A percentile compares a stretch with the other conserved stretches of the same genome.
phyloP scores from a whole-genome alignment of 2,113 vertebrate species.

The Crotalus horridus region DNA sequence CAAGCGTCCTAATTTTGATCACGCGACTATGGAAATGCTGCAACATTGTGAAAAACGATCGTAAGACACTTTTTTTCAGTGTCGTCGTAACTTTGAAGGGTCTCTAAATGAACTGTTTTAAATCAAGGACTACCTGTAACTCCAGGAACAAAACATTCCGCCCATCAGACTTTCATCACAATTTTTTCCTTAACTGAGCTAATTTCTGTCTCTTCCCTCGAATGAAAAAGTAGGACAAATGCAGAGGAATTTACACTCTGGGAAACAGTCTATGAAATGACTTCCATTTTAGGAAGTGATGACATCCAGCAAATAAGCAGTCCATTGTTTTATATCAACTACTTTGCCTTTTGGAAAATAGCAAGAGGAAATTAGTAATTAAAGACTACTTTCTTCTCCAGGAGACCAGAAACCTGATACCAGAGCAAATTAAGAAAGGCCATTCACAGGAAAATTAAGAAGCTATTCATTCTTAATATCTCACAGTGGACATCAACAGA shows the following conservation, averaged over 20 bases:
- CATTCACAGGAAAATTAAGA: neutral
- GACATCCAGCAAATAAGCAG: neutral
- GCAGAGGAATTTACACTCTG: neutral
- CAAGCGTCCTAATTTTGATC: neutral
- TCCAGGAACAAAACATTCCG: neutral
- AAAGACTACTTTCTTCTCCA: neutral
- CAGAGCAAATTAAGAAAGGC: neutral
- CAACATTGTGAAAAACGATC: neutral
- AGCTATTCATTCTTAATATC: neutral
- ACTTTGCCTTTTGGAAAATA: neutral
- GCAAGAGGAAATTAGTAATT: neutral
- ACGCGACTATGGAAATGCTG: rapidly evolving
- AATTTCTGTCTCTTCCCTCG: neutral
- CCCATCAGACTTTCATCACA: neutral
- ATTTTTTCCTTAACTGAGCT: neutral
- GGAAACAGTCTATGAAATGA: neutral
- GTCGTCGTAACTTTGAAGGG: neutral
- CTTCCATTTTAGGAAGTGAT: neutral
- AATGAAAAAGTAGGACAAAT: neutral
- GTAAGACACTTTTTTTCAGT: neutral
- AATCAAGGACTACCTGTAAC: neutral
- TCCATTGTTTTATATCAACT: neutral
- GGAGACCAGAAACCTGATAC: neutral
- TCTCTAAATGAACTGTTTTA: too few relatives aligned
- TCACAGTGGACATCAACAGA: neutral